phyloP scores from a whole-genome alignment of 2,113 vertebrate species.

The Ailurus styani region DNA sequence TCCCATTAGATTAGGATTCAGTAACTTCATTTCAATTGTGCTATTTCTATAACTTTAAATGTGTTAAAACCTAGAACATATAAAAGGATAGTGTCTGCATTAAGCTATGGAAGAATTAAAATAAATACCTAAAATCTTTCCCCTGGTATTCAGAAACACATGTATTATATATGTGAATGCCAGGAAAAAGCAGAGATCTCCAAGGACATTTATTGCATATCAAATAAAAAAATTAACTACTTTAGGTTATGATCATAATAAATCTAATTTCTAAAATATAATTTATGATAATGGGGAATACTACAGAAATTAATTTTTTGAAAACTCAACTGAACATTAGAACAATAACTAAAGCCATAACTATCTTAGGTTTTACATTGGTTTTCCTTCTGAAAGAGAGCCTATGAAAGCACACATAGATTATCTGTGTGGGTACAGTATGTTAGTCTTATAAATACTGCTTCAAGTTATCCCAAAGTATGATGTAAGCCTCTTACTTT shows the following conservation, averaged over 20 bases:
- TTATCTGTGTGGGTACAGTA: background rate
- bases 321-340: background rate
- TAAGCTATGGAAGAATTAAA: background rate
- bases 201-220: background rate
- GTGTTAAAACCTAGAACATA: background rate
- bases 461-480: background rate
- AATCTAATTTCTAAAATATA: conserved; percentile 18
- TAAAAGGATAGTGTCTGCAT: background rate
- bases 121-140: background rate
- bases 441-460: background rate
- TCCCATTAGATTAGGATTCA: background rate
- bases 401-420: background rate
- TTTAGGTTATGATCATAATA: background rate
- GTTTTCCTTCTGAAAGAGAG: background rate
- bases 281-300: background rate
- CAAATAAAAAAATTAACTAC: background rate
- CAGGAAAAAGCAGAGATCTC: background rate
- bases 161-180: background rate
- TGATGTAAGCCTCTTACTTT: conserved; percentile 82
- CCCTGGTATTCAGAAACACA: background rate
- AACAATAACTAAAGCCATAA: background rate
- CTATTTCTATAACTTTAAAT: background rate
- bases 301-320: background rate
- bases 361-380: background rate
- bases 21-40: background rate